Evolutionary conservation across 2,888 invertebrate species (phyloP).

Genomic region (Callosobruchus maculatus): DNA sequence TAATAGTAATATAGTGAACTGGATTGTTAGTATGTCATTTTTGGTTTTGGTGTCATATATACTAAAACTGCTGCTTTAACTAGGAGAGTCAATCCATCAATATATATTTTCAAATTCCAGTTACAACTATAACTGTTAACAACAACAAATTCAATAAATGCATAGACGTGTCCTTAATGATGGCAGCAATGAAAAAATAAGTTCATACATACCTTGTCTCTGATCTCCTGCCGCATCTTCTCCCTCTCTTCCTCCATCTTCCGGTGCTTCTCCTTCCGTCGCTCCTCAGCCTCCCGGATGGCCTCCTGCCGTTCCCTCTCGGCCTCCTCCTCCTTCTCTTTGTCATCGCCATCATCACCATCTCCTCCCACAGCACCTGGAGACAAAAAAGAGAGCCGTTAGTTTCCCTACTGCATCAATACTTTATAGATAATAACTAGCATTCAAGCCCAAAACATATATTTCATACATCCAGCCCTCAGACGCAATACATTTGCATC

Average conservation of each 20-base stretch:
- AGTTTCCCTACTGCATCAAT: too few species aligned
- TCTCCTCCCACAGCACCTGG: constrained; percentile 87
- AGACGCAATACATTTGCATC: too few species aligned
- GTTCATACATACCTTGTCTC: constrained; percentile 83
- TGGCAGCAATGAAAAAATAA: background rate
- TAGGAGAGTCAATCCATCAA: too few species aligned
- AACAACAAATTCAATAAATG: background rate
- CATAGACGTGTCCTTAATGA: background rate
- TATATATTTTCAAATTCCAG: too few species aligned
- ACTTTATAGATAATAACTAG: too few species aligned
- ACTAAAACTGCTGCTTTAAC: too few species aligned
- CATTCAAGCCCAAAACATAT: too few species aligned
- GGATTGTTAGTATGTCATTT: too few species aligned
- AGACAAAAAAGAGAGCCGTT: constrained; percentile 23
- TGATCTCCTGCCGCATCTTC: constrained; percentile 98
- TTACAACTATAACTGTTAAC: too few species aligned
- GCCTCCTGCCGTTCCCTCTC: constrained; percentile 98
- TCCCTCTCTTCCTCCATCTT: constrained; percentile 99
- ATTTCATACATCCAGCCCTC: too few species aligned
- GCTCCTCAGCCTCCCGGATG: constrained; percentile 94
- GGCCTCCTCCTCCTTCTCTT: constrained; percentile 97
- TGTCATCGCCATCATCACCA: constrained; percentile 90
- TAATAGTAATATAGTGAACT: too few species aligned
- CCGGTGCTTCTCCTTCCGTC: constrained; percentile 98
- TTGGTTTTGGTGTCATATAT: too few species aligned